Percentiles rank a stretch among this genome's conserved stretches.
These are phyloP conservation scores for Dendroctonus valens DNA, from an alignment of 1,140 invertebrate species.

Conservation along the genomic window DNA sequence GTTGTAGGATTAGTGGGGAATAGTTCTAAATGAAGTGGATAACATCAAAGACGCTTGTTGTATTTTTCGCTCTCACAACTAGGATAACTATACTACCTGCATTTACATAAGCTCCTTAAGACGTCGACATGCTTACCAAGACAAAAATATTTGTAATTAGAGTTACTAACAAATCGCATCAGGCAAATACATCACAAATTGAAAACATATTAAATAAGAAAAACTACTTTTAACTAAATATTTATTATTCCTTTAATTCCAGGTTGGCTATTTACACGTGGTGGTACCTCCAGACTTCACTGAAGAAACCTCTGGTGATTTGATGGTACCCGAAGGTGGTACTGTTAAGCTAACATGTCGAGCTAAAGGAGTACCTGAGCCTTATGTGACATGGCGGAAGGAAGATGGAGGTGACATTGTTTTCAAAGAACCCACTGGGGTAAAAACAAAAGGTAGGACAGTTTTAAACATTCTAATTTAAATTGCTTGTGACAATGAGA, in stretches of 20 bases:
- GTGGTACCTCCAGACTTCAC: constrained; percentile 82
- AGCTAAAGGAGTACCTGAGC: constrained; percentile 79
- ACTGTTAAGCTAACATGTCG: constrained; percentile 63
- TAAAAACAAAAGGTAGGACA: constrained; percentile 39
- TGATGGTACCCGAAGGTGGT: constrained; percentile 77
- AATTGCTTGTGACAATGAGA: too few relatives aligned
- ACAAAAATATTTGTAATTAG: too few relatives aligned
- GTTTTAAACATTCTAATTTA: not conserved
- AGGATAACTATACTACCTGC: too few relatives aligned
- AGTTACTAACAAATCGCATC: too few relatives aligned
- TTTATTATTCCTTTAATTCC: constrained; percentile 40
- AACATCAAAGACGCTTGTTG: too few relatives aligned
- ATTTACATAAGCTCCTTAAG: too few relatives aligned
- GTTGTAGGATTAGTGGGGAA: too few relatives aligned
- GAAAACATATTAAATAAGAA: not conserved
- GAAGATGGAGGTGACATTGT: constrained; percentile 81
- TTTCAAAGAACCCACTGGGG: constrained; percentile 51
- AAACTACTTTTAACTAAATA: not conserved
- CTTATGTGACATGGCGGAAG: constrained; percentile 81
- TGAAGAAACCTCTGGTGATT: constrained; percentile 77
- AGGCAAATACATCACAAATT: not conserved
- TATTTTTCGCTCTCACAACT: too few relatives aligned
- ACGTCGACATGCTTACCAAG: too few relatives aligned
- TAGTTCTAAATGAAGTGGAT: too few relatives aligned
- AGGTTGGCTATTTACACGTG: constrained; percentile 79